A percentile compares a stretch with the other conserved stretches of the same genome.
Evolutionary conservation across 2,113 vertebrate genomes (phyloP).

Genomic region (Circaetus cinerascens): DNA sequence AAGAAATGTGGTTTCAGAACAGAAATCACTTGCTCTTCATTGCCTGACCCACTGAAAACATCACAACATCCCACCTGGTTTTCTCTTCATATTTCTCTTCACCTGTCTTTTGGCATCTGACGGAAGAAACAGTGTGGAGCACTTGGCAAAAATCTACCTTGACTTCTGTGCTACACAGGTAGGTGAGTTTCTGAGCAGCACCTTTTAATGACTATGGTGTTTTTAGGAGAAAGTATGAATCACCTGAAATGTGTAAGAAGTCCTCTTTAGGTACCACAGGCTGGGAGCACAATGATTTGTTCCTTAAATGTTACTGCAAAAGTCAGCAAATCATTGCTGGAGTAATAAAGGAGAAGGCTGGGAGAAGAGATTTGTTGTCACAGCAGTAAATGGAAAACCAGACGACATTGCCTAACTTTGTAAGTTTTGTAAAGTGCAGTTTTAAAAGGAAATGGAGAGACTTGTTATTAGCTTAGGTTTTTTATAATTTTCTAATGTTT

Average conservation of each 20-base stretch:
- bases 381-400: neutral
- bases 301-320: neutral
- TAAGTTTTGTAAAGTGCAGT: neutral
- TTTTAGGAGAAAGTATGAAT: neutral
- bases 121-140: neutral
- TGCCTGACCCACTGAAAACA: neutral
- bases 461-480: neutral
- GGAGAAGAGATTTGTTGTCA: neutral
- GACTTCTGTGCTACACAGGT: neutral
- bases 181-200: slow-evolving; percentile 52
- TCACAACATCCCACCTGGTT: neutral
- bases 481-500: neutral
- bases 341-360: neutral
- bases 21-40: neutral
- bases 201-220: neutral
- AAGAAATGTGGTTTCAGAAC: neutral
- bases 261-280: neutral
- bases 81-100: neutral
- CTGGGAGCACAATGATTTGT: neutral
- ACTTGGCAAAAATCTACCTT: neutral
- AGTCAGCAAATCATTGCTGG: neutral
- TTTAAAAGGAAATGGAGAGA: neutral
- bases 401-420: neutral
- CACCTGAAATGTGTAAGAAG: neutral
- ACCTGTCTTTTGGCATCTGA: neutral